phyloP scores from a whole-genome alignment of 2,113 vertebrate species.

The Lasiurus borealis region DNA sequence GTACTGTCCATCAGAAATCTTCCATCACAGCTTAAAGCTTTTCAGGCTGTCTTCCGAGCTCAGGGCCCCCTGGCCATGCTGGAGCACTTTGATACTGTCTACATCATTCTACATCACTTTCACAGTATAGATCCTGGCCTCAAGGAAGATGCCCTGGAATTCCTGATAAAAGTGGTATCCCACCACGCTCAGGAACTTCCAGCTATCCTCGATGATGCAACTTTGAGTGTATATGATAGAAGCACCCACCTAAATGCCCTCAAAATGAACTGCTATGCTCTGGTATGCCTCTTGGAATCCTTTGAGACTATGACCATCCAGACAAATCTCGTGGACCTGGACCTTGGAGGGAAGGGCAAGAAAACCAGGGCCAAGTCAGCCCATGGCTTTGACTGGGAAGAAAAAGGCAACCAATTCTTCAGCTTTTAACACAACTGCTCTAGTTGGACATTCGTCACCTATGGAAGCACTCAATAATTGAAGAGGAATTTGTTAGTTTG shows the following conservation, averaged over 20 bases:
- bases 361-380: constrained; percentile 86
- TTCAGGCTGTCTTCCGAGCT: constrained; percentile 88
- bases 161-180: constrained; percentile 92
- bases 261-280: constrained; percentile 96
- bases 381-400: constrained; percentile 92
- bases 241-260: constrained; percentile 92
- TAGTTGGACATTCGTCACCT: constrained; percentile 94
- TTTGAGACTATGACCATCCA: constrained; percentile 91
- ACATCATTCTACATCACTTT: constrained; percentile 93
- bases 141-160: constrained; percentile 94
- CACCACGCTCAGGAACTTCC: constrained; percentile 91
- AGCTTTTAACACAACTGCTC: constrained; percentile 91
- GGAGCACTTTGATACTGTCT: constrained; percentile 94
- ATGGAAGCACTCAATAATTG: constrained; percentile 93
- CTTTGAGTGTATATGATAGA: constrained; percentile 86
- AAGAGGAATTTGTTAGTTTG: constrained; percentile 97
- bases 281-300: constrained; percentile 91
- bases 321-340: constrained; percentile 86
- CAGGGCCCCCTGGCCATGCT: constrained; percentile 91
- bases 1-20: constrained; percentile 89
- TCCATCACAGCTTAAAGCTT: constrained; percentile 82
- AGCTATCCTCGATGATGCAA: constrained; percentile 85
- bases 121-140: constrained; percentile 84
- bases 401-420: constrained; percentile 90
- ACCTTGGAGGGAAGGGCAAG: constrained; percentile 89